A percentile compares a stretch with the other conserved stretches of the same genome.
These are phyloP conservation scores for Phenacoccus solenopsis DNA, from an alignment of 1,140 invertebrate genomes.

Conservation along the genomic window DNA sequence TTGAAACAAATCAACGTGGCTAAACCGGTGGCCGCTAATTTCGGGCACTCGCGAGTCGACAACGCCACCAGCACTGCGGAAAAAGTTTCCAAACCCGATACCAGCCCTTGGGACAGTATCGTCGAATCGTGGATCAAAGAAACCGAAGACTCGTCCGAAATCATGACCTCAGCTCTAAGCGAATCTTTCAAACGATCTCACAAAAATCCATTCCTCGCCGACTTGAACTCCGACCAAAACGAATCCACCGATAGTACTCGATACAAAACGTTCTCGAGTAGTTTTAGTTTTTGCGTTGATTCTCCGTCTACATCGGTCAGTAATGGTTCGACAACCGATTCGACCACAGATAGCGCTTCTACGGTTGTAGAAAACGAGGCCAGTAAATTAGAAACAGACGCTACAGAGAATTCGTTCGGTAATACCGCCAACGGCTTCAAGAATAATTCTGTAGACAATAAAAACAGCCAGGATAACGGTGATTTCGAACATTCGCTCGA, in stretches of 20 bases:
- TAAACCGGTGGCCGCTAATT: not conserved
- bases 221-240: not conserved
- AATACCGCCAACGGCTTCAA: not conserved
- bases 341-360: not conserved
- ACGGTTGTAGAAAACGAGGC: not conserved
- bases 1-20: not conserved
- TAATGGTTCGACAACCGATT: constrained; percentile 7
- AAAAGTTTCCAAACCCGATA: not conserved
- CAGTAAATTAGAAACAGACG: not conserved
- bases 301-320: not conserved
- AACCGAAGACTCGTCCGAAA: not conserved
- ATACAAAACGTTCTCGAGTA: not conserved
- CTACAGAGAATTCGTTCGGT: not conserved
- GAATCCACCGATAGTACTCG: not conserved
- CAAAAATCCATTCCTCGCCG: constrained; percentile 6
- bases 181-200: constrained; percentile 8
- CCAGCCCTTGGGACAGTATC: constrained; percentile 4
- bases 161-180: not conserved
- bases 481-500: not conserved
- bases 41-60: not conserved
- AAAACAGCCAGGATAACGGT: not conserved
- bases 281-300: constrained; percentile 15
- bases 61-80: not conserved
- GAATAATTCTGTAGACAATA: not conserved
- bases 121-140: constrained; percentile 9